Evolutionary conservation across 2,888 invertebrate species (phyloP).

Genomic region (Sturmia bella): DNA sequence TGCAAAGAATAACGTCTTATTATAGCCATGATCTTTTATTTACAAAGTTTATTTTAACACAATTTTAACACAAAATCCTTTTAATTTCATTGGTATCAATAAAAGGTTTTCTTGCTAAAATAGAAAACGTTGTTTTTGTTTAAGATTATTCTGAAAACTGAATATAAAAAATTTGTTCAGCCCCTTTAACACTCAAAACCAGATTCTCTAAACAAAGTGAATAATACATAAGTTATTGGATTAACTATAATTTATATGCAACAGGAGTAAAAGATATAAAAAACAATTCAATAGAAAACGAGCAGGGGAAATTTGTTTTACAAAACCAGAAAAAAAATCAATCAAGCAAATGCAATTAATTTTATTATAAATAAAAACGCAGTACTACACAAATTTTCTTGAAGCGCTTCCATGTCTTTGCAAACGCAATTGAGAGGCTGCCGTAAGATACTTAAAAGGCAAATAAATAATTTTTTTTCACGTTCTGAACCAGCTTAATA

Average conservation of each 20-base stretch:
- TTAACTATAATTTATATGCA: conserved; percentile 65
- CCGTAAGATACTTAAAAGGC: conserved; percentile 34
- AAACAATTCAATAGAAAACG: conserved; percentile 47
- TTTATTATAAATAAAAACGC: neutral
- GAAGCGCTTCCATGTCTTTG: neutral
- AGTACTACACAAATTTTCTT: conserved; percentile 1
- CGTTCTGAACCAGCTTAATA: conserved; percentile 9
- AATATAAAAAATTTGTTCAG: conserved; percentile 33
- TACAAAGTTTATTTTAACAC: neutral
- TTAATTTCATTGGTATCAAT: neutral
- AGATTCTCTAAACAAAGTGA: conserved; percentile 50
- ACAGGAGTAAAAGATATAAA: conserved; percentile 59
- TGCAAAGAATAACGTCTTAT: conserved; percentile 74
- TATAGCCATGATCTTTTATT: conserved; percentile 71
- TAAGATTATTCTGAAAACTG: conserved; percentile 55
- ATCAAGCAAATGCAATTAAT: neutral
- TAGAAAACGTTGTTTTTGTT: conserved; percentile 27
- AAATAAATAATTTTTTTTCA: neutral
- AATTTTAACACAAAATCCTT: conserved; percentile 59
- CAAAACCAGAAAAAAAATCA: conserved; percentile 13
- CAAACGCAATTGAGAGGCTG: conserved; percentile 47
- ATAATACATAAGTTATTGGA: conserved; percentile 30
- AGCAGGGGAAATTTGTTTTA: conserved; percentile 31
- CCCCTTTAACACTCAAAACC: neutral
- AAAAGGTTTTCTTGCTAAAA: conserved; percentile 60